Conservation (phyloP, 2,113 vertebrate species). For the Manacus vitellinus region DNA sequence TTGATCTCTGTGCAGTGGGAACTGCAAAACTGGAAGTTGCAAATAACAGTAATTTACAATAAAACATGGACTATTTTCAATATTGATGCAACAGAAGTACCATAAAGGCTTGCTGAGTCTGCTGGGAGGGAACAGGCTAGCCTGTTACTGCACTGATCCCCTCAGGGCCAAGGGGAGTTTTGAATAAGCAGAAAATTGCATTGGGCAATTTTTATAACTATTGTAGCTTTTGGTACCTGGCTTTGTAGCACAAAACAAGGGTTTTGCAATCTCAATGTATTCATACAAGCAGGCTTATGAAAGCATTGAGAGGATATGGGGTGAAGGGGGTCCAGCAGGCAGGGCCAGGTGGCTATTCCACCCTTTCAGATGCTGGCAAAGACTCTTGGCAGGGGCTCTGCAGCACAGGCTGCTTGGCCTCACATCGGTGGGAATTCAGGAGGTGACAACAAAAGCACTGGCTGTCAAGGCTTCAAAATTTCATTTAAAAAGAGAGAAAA, state of each 20-base stretch:
- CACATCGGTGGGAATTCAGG: neutral
- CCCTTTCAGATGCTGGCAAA: neutral
- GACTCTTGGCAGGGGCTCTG: neutral
- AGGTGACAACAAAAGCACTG: neutral
- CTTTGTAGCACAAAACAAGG: neutral
- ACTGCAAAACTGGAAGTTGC: neutral
- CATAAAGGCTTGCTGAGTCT: neutral
- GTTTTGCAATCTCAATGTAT: neutral
- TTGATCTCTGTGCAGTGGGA: constrained; percentile 13
- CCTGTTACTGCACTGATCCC: neutral
- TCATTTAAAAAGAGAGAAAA: neutral
- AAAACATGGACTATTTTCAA: constrained; percentile 1
- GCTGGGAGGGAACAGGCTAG: neutral
- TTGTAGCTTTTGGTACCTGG: neutral
- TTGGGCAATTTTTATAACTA: neutral
- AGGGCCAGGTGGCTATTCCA: neutral
- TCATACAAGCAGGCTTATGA: fast-evolving
- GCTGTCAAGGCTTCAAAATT: neutral
- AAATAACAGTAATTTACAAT: constrained; percentile 15
- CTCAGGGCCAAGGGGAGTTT: neutral
- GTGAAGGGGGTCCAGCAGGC: neutral
- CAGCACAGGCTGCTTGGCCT: neutral
- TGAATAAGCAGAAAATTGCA: neutral
- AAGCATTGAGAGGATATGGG: fast-evolving
- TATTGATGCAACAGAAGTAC: neutral